phyloP scores from a whole-genome alignment of 1,140 invertebrate species.

The Aricia agestis region DNA sequence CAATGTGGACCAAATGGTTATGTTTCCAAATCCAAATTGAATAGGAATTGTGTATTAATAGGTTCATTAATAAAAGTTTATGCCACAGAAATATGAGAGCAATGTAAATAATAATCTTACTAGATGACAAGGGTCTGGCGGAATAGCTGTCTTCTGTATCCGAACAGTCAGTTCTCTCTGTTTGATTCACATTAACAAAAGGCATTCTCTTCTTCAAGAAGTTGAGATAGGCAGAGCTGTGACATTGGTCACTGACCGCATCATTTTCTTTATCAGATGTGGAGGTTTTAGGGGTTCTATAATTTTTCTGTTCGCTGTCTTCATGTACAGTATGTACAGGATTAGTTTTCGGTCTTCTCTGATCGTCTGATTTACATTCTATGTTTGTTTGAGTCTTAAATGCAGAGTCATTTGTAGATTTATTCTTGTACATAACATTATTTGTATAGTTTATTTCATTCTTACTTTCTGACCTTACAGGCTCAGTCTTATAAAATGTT shows the following conservation, averaged over 20 bases:
- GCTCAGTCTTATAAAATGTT: background rate
- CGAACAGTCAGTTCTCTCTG: constrained; percentile 24
- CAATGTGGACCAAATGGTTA: no score
- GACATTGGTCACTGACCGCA: constrained; percentile 19
- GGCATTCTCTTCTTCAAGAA: constrained; percentile 47
- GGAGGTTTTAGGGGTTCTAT: background rate
- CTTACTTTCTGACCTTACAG: background rate
- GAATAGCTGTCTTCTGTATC: constrained; percentile 41
- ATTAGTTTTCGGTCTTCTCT: background rate
- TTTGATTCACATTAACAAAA: constrained; percentile 22
- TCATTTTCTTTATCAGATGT: constrained; percentile 20
- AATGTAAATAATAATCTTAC: no score
- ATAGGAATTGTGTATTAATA: no score
- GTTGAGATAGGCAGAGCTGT: constrained; percentile 36
- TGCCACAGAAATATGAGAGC: no score
- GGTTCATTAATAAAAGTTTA: no score
- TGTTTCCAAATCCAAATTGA: no score
- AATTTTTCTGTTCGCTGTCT: background rate
- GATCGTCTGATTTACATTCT: background rate
- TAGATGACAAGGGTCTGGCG: constrained; percentile 27
- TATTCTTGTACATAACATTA: background rate
- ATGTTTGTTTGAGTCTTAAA: background rate
- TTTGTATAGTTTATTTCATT: background rate
- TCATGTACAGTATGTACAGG: background rate
- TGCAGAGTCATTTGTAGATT: background rate